These are phyloP conservation scores for Drosophila cyrtoloma DNA, from an alignment of 2,888 invertebrate species.

Conservation along the genomic window DNA sequence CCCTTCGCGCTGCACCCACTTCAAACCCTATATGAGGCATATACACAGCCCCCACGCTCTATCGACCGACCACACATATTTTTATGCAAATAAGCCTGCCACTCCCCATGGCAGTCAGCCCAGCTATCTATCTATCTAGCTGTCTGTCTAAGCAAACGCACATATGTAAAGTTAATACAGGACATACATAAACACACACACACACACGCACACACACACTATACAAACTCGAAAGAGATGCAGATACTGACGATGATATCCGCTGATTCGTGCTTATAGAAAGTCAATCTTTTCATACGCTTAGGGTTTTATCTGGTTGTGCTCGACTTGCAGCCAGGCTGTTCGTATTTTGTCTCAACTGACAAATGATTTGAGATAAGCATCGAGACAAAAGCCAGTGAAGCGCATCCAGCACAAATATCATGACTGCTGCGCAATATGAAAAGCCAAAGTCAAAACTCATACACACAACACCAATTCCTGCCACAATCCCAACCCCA, in stretches of 20 bases:
- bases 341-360: conserved; percentile 74
- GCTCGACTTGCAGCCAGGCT: conserved; percentile 38
- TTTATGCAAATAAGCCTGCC: conserved; percentile 73
- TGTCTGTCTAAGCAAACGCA: conserved; percentile 38
- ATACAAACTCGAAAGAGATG: conserved; percentile 4
- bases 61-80: conserved; percentile 54
- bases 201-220: background rate
- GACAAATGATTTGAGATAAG: conserved; percentile 75
- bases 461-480: background rate
- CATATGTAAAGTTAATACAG: conserved; percentile 33
- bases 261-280: conserved; percentile 73
- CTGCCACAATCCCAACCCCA: background rate
- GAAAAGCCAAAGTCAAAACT: background rate
- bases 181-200: conserved; percentile 4
- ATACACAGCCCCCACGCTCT: background rate
- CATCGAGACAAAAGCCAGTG: conserved; percentile 55
- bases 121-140: conserved; percentile 20
- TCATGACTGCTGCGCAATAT: conserved; percentile 43
- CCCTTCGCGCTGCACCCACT: background rate
- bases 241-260: conserved; percentile 35
- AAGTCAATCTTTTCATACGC: conserved; percentile 75
- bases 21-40: background rate
- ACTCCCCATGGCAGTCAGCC: conserved; percentile 25
- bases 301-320: conserved; percentile 66
- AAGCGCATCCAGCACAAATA: conserved; percentile 69